Evolutionary conservation across 2,113 vertebrate genomes (phyloP).

Genomic region (Bettongia penicillata): DNA sequence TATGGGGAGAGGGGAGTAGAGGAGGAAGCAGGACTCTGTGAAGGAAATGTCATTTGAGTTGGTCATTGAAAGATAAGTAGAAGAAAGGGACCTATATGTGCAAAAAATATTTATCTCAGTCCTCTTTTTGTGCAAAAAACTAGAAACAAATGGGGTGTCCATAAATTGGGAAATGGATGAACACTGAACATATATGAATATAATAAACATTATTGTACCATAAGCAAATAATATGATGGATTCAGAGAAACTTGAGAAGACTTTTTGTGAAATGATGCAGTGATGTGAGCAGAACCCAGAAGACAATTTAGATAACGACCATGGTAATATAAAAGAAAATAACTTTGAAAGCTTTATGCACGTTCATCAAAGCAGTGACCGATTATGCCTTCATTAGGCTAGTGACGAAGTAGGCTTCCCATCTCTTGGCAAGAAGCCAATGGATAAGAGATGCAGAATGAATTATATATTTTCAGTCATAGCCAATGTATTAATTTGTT

Average conservation of each 20-base stretch:
- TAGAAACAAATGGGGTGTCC: not conserved
- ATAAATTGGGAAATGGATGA: not conserved
- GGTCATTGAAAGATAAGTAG: not conserved
- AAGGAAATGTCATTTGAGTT: not conserved
- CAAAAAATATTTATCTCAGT: not conserved
- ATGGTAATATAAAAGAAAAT: not conserved
- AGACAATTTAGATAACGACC: not conserved
- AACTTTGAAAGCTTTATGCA: not conserved
- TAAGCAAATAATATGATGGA: not conserved
- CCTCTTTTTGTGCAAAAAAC: not conserved
- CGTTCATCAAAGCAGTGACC: not conserved
- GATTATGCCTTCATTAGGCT: not conserved
- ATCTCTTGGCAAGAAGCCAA: not conserved
- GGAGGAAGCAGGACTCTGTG: not conserved
- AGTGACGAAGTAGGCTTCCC: not conserved
- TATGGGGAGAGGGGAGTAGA: not conserved
- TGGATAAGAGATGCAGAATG: not conserved
- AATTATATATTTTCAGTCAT: not conserved
- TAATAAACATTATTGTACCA: not conserved
- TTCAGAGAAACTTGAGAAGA: not conserved
- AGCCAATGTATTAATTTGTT: not conserved
- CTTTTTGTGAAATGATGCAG: not conserved
- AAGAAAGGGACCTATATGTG: not conserved
- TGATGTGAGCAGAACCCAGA: not conserved
- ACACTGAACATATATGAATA: no score